phyloP scores from a whole-genome alignment of 1,140 invertebrate genomes.

The Cydia fagiglandana region DNA sequence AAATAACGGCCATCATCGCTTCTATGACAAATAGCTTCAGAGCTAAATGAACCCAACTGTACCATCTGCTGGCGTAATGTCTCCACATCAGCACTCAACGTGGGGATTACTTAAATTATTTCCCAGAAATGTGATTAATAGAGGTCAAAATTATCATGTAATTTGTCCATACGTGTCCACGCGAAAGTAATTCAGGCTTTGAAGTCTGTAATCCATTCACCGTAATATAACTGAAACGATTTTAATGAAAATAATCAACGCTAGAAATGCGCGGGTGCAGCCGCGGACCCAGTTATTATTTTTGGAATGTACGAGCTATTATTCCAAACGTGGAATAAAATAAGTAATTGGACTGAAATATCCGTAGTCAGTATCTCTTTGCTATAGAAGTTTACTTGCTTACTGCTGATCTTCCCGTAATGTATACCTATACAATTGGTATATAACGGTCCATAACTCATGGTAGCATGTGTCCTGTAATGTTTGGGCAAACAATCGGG shows the following conservation, averaged over 20 bases:
- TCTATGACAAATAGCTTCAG: slow-evolving; percentile 62
- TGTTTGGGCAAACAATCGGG: slow-evolving; percentile 56
- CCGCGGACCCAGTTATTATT: too few species aligned
- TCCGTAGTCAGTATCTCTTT: too few species aligned
- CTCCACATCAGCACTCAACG: slow-evolving; percentile 38
- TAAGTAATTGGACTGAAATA: too few species aligned
- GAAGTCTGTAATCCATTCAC: too few species aligned
- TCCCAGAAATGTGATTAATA: neutral
- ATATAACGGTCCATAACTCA: neutral
- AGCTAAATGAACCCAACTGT: slow-evolving; percentile 52
- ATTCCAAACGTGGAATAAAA: too few species aligned
- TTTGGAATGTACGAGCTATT: too few species aligned
- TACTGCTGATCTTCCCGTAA: neutral
- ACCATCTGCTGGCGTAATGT: slow-evolving; percentile 56
- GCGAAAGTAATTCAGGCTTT: too few species aligned
- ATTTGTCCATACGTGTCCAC: too few species aligned
- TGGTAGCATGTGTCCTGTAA: slow-evolving; percentile 35
- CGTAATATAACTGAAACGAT: too few species aligned
- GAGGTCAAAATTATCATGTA: too few species aligned
- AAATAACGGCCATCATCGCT: slow-evolving; percentile 63
- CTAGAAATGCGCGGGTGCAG: too few species aligned
- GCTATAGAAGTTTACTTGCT: neutral
- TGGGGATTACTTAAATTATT: neutral
- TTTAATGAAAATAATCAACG: too few species aligned
- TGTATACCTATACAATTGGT: neutral